Evolutionary conservation across 2,888 invertebrate species (phyloP).

Genomic region (Eupithecia vulgata): DNA sequence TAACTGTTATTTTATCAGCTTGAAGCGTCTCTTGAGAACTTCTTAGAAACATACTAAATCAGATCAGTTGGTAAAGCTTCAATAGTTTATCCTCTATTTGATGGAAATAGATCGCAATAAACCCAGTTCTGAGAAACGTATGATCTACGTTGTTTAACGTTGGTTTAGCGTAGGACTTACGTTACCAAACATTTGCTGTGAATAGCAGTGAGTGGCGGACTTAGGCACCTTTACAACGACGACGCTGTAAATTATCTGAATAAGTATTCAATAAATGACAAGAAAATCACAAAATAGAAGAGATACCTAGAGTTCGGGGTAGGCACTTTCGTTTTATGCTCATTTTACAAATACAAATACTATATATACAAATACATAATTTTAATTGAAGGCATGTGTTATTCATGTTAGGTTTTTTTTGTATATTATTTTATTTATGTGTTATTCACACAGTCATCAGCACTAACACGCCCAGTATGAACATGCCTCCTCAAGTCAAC

Average conservation of each 20-base stretch:
- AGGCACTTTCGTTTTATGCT: too few species aligned
- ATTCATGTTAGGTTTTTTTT: too few species aligned
- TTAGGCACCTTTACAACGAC: not conserved
- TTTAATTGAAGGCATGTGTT: not conserved
- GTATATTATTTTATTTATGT: too few species aligned
- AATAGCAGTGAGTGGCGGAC: not conserved
- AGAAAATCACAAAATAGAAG: not conserved
- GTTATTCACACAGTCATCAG: too few species aligned
- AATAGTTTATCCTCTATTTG: slow-evolving; percentile 16
- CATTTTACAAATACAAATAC: too few species aligned
- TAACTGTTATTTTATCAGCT: not conserved
- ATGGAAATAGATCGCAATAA: slow-evolving; percentile 29
- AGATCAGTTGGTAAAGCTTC: slow-evolving; percentile 4
- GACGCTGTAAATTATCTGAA: not conserved
- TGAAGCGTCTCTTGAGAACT: not conserved
- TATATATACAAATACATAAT: too few species aligned
- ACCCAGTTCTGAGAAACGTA: slow-evolving; percentile 31
- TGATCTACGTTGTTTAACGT: slow-evolving; percentile 14
- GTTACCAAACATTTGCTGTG: not conserved
- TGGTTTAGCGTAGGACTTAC: slow-evolving; percentile 5
- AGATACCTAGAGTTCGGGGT: too few species aligned
- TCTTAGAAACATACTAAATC: slow-evolving; percentile 5
- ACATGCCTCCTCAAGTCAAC: too few species aligned
- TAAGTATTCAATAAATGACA: not conserved
- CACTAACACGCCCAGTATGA: too few species aligned